A percentile compares a stretch with the other conserved stretches of the same genome.
These are phyloP conservation scores for Tetranychus piercei DNA, from an alignment of 2,888 invertebrate species.

Conservation along the genomic window DNA sequence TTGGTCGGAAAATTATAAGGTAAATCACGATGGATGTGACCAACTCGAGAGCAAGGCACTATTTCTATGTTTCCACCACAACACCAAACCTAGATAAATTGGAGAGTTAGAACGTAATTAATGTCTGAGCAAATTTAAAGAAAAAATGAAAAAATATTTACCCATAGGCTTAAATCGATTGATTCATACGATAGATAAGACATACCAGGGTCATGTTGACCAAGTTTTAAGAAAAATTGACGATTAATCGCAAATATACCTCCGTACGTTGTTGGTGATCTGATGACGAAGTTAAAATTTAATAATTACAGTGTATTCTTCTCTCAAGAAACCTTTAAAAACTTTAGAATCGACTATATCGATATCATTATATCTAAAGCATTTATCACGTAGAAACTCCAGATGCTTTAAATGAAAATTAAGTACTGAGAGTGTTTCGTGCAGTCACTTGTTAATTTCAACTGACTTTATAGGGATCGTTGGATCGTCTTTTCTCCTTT, in stretches of 20 bases:
- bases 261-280: conserved; percentile 94
- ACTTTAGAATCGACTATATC: too few relatives aligned
- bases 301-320: neutral
- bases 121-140: neutral
- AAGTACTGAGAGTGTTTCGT: too few relatives aligned
- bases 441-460: too few relatives aligned
- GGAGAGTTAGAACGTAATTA: neutral
- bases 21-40: conserved; percentile 70
- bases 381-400: too few relatives aligned
- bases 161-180: conserved; percentile 83
- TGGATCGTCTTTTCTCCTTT: conserved; percentile 57
- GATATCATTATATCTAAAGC: too few relatives aligned
- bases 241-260: conserved; percentile 75
- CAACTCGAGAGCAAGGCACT: conserved; percentile 70
- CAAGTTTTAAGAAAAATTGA: conserved; percentile 90
- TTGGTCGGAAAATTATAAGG: too few relatives aligned
- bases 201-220: conserved; percentile 96
- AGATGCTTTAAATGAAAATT: too few relatives aligned
- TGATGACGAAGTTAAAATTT: conserved; percentile 37
- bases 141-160: conserved; percentile 35
- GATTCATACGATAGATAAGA: conserved; percentile 96
- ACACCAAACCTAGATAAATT: conserved; percentile 54
- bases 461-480: too few relatives aligned
- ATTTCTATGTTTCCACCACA: conserved; percentile 88
- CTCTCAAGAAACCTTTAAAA: too few relatives aligned